A percentile compares a stretch with the other conserved stretches of the same genome.
phyloP scores from a whole-genome alignment of 1,140 invertebrate species.

The Drosophila bipectinata region DNA sequence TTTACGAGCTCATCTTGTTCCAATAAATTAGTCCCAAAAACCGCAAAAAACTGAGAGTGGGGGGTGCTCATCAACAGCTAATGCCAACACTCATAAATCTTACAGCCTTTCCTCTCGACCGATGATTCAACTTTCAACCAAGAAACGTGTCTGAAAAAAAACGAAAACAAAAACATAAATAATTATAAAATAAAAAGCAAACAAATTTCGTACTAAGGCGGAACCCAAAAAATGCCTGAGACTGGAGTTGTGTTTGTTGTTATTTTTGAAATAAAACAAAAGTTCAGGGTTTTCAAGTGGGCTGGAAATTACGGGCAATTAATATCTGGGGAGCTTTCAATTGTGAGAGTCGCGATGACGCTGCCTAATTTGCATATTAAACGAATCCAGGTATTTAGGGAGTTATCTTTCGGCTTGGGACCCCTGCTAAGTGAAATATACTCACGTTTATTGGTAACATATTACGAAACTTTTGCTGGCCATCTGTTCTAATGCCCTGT shows the following conservation, averaged over 20 bases:
- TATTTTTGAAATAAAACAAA: slow-evolving; percentile 13
- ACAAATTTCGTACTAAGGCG: slow-evolving; percentile 43
- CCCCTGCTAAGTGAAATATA: not conserved
- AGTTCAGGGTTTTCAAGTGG: slow-evolving; percentile 46
- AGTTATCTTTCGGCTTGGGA: not conserved
- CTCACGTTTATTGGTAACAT: slow-evolving; percentile 3
- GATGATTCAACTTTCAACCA: slow-evolving; percentile 47
- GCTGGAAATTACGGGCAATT: slow-evolving; percentile 41
- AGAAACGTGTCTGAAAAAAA: slow-evolving; percentile 13
- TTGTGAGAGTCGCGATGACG: slow-evolving; percentile 8
- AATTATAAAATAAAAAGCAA: slow-evolving; percentile 43
- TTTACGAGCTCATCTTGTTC: slow-evolving; percentile 58
- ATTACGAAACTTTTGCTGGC: not conserved
- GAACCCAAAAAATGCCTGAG: slow-evolving; percentile 38
- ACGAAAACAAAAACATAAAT: slow-evolving; percentile 29
- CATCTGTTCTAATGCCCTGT: not conserved
- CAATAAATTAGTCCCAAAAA: slow-evolving; percentile 31
- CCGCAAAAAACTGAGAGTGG: not conserved
- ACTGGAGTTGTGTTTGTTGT: slow-evolving; percentile 12
- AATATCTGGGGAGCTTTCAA: slow-evolving; percentile 27
- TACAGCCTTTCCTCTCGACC: slow-evolving; percentile 8
- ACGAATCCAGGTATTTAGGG: not conserved
- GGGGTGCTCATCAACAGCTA: slow-evolving; percentile 33
- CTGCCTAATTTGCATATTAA: slow-evolving; percentile 23
- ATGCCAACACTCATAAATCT: slow-evolving; percentile 58